These are phyloP conservation scores for Parotocinclus haroldoi DNA, from an alignment of 2,797 vertebrate genomes.

Conservation along the genomic window DNA sequence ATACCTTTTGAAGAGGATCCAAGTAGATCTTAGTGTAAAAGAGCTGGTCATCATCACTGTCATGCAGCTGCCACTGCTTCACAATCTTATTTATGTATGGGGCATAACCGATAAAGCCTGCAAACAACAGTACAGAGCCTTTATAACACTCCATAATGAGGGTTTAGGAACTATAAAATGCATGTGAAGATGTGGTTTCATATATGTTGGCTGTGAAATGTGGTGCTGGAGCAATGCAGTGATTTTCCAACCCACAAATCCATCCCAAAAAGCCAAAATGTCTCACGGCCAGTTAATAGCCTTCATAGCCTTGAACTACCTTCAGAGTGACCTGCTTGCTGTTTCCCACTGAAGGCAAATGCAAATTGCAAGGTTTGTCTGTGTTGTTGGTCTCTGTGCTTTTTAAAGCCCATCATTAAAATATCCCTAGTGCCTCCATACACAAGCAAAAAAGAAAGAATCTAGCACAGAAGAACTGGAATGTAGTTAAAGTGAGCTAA, in stretches of 20 bases:
- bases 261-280: neutral
- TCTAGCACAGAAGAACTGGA: conserved; percentile 53
- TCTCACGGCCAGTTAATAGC: neutral
- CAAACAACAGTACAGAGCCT: conserved; percentile 53
- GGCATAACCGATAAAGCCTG: conserved; percentile 93
- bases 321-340: conserved; percentile 34
- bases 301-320: conserved; percentile 39
- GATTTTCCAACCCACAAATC: neutral
- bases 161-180: conserved; percentile 39
- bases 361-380: conserved; percentile 66
- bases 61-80: conserved; percentile 90
- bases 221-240: neutral
- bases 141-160: conserved; percentile 46
- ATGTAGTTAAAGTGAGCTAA: conserved; percentile 15
- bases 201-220: too few species aligned
- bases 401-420: conserved; percentile 62
- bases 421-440: conserved; percentile 56
- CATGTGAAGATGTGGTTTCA: neutral
- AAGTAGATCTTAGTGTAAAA: conserved; percentile 97
- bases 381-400: conserved; percentile 49
- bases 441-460: conserved; percentile 45
- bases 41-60: conserved; percentile 98
- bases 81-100: conserved; percentile 80
- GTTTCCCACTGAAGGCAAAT: conserved; percentile 55
- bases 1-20: conserved; percentile 84